phyloP scores from a whole-genome alignment of 2,888 invertebrate genomes.

The Lasioglossum villosulum region DNA sequence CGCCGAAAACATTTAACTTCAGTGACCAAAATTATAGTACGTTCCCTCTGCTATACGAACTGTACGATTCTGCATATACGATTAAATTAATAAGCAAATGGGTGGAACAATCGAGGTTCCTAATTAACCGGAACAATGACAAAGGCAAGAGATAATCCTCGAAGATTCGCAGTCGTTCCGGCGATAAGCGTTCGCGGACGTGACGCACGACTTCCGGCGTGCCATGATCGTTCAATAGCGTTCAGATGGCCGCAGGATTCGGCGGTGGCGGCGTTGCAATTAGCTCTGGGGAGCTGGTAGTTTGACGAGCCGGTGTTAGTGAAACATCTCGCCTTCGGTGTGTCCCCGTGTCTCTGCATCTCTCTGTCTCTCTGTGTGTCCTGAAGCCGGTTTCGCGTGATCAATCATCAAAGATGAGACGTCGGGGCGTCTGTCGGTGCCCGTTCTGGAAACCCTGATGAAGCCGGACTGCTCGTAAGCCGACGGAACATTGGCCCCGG shows the following conservation, averaged over 20 bases:
- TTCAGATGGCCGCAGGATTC: constrained; percentile 27
- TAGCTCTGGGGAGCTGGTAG: constrained; percentile 9
- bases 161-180: constrained; percentile 7
- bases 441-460: constrained; percentile 4
- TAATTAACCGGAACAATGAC: neutral
- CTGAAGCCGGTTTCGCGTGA: neutral
- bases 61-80: neutral
- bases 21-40: neutral
- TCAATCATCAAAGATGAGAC: constrained; percentile 42
- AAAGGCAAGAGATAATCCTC: neutral
- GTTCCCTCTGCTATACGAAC: neutral
- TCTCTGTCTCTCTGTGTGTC: constrained; percentile 9
- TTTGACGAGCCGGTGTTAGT: constrained; percentile 3
- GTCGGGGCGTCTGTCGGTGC: constrained; percentile 21
- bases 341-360: neutral
- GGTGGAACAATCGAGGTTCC: neutral
- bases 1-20: too few relatives aligned
- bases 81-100: neutral
- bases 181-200: constrained; percentile 2
- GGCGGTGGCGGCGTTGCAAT: constrained; percentile 21
- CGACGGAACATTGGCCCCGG: constrained; percentile 24
- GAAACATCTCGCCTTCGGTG: constrained; percentile 40
- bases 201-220: constrained; percentile 3
- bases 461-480: constrained; percentile 35
- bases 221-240: constrained; percentile 15